Evolutionary conservation across 2,888 invertebrate genomes (phyloP), one percentile per base, ranked within the genome.

Genomic region (Augiades crinisus): DNA sequence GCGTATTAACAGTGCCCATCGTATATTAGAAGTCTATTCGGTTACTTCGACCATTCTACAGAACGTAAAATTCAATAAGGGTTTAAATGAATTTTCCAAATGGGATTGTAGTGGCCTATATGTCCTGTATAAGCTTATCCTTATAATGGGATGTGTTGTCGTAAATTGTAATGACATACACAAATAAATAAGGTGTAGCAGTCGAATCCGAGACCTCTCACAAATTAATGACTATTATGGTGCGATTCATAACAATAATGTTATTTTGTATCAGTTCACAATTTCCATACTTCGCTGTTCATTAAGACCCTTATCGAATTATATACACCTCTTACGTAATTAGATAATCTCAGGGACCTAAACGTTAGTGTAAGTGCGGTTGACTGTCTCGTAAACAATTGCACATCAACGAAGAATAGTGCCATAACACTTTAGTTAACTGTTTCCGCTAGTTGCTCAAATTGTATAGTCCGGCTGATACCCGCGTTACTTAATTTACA

Each of bases 371-470:
- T 67, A 64, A 65, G 64, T 43, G 36, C 43, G 36, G 12, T 50
- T 30, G 34, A 21, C 30, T 43, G 43, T 43, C 17, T 37, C 37
- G 36, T 33, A 36, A 30, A 36, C 43, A 37, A 37, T 64, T 67
- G 69, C 72, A 67, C 71, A 69, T 72, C 79, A 87, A 81, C 88
- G 84, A 87, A 79, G 63, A 72, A 73, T 80, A 76, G 88, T 88
- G 88, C 88, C 88, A 88, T 88, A 86, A 72, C 30, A 68, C 74
- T 60, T 73, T 75, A 72, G 69, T 61, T 71, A 68, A 68, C 61
- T 63, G 38, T 68, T 68, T 70, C 70, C 72, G 62, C 19, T 76
- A 74, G 76, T 84, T 85, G 84, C 86, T 87, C 85, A 83, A 84
- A 71, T 62, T 34, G 27, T 41, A 6, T 50, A 36, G 27, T 36